Percentiles rank a stretch among this genome's conserved stretches.
These are phyloP conservation scores for Tridacna crocea DNA, from an alignment of 2,888 invertebrate species.

Conservation along the genomic window DNA sequence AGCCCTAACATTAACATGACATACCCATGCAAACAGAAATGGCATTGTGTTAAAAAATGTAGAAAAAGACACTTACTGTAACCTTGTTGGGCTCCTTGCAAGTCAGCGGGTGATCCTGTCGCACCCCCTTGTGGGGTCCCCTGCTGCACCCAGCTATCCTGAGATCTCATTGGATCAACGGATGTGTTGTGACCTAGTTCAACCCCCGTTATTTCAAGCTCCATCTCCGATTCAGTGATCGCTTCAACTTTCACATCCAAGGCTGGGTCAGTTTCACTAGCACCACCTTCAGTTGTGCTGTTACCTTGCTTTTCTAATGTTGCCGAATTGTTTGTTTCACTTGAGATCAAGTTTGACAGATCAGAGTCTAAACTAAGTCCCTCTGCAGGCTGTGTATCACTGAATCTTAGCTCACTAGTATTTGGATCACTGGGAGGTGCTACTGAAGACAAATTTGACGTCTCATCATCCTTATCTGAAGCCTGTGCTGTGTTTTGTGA, in stretches of 20 bases:
- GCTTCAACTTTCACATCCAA: slow-evolving; percentile 47
- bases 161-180: slow-evolving; percentile 21
- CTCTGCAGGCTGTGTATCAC: slow-evolving; percentile 35
- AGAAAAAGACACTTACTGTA: slow-evolving; percentile 48
- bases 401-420: slow-evolving; percentile 20
- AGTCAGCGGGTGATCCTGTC: slow-evolving; percentile 32
- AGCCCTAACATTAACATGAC: slow-evolving; percentile 20
- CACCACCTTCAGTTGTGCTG: background rate
- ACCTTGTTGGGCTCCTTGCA: slow-evolving; percentile 36
- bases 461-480: slow-evolving; percentile 37
- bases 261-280: background rate
- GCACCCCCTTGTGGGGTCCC: slow-evolving; percentile 27
- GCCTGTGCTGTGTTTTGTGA: slow-evolving; percentile 23
- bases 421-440: slow-evolving; percentile 37
- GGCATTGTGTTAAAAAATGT: slow-evolving; percentile 5
- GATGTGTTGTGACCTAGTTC: slow-evolving; percentile 35
- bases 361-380: slow-evolving; percentile 52
- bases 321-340: background rate
- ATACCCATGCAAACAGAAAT: slow-evolving; percentile 13
- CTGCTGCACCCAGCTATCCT: slow-evolving; percentile 27
- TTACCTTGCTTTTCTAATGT: background rate
- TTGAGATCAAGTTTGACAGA: slow-evolving; percentile 38
- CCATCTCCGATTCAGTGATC: slow-evolving; percentile 54
- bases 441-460: slow-evolving; percentile 43
- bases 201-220: slow-evolving; percentile 56